Evolutionary conservation across 2,797 vertebrate genomes (phyloP).

Genomic region (Buceros bicornis): DNA sequence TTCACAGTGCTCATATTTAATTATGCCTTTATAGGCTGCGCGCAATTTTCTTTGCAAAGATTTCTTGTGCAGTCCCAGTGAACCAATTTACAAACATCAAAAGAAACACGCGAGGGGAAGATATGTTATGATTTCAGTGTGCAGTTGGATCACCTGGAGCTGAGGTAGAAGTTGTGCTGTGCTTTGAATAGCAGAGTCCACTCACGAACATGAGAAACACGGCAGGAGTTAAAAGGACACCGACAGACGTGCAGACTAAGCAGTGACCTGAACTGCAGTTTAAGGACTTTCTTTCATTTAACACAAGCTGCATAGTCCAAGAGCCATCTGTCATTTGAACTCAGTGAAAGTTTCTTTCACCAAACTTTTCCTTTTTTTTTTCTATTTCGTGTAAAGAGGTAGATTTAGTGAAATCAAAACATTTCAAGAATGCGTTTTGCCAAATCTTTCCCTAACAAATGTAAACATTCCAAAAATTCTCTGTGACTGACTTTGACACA

Average conservation of each 20-base stretch:
- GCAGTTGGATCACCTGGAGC: not conserved
- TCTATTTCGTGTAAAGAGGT: not conserved
- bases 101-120: not conserved
- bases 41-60: not conserved
- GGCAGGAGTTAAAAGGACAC: not conserved
- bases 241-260: not conserved
- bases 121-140: not conserved
- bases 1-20: not conserved
- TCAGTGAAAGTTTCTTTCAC: conserved; percentile 37
- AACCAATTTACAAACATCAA: not conserved
- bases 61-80: not conserved
- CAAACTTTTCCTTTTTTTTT: not conserved
- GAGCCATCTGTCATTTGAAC: not conserved
- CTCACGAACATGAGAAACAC: not conserved
- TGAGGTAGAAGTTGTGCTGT: not conserved
- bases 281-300: not conserved
- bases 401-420: conserved; percentile 54
- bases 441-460: conserved; percentile 20
- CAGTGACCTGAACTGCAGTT: conserved; percentile 1
- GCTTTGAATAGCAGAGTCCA: not conserved
- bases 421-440: not conserved
- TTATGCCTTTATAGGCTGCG: not conserved
- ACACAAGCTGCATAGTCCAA: not conserved
- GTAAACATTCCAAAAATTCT: conserved; percentile 56
- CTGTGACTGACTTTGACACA: conserved; percentile 1